Base-by-base conservation (phyloP, 2,113 vertebrate species). In the pig (Sus scrofa) region DNA sequence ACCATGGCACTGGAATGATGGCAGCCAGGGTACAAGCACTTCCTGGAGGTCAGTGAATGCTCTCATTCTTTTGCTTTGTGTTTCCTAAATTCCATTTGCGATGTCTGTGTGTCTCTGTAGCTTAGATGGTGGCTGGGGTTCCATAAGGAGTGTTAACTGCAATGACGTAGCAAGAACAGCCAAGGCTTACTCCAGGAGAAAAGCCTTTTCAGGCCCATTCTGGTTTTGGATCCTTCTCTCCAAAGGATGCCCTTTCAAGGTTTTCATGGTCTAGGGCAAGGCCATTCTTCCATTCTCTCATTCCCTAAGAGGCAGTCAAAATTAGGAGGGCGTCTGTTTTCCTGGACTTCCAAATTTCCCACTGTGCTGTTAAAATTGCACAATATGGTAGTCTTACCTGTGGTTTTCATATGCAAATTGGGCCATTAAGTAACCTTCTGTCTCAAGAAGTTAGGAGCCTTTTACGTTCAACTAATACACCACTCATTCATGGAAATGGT, bases 351-450 rank as follows among this genome's bases (percentile, higher is more conserved):
- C 94, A 96, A 87, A 95, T 96, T 97, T 97, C 95, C 96, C 96
- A 97, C 95, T 87, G 73, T 91, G 58, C 82, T 95, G 98, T 97
- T 97, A 97, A 97, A 98, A 97, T 95, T 96, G 94, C 96, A 97
- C 96, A 97, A 95, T 6, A 56, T 24, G 32, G 11, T 54, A 95
- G 92, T 96, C 95, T 89, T 65, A 91, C 93, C 87, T 93, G 58
- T 89, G 93, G 75, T 92, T 95, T 97, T 86, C 84, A 96, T 97
- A 97, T 94, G 83, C 84, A 73, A 91, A 50, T 81, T 27, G 94
- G 88, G 67, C 70, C 96, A 92, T 75, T 89, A 92, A 93, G 78
- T 89, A 94, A 94, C 77, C 78, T 15, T 93, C 44, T 65, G 62
- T 90, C 91, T 22, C 79, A 97, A 89, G 52, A 79, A 86, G 68